Base-by-base conservation (phyloP, 2,888 invertebrate genomes). In the Chromoteleia sp. region DNA sequence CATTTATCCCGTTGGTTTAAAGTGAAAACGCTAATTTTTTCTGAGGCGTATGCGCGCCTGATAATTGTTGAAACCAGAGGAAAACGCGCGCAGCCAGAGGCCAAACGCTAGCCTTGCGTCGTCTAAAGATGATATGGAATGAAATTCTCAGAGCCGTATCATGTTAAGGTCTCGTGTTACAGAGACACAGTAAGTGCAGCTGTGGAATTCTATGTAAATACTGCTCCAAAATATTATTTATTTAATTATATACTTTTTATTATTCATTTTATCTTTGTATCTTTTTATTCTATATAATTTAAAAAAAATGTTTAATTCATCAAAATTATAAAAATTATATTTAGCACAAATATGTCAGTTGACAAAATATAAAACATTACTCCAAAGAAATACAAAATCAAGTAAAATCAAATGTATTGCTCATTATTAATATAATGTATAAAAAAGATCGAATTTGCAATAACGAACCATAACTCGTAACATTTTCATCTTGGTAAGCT, bases 101-200 rank as follows among this genome's bases (percentile, higher is more conserved):
- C 39, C 43, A 21, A 58, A 14, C n/a, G 19, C 41, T 59, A 76
- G 76, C 54, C 61, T 70, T 54, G 58, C 56, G 19, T 2, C 7
- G 63, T 71, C 65, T 59, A 71, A 30, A 65, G 65, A 71, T 63
- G 77, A 71, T 71, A 76, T 45, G 36, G 54, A 70, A 65, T 71
- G 67, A 71, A 71, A 78, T 78, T 71, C 78, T 78, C 33, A 30
- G 58, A 78, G 71, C n/a, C 50, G 17, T 71, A 71, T 78, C 78
- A 59, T 67, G 36, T 78, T 78, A 43, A 71, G 14, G 50, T 71
- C 41, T 78, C 77, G 61, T 50, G 21, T 78, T 71, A 78, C 76
- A 61, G 15, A 52, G 50, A 70, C 65, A 56, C 21, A 63, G 63
- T 70, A 70, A 77, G 33, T 48, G 61, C 54, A 61, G 59, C 67